Evolutionary conservation across 2,113 vertebrate genomes (phyloP), one percentile per base, ranked within the genome.

Genomic region (Atrichornis clamosus): DNA sequence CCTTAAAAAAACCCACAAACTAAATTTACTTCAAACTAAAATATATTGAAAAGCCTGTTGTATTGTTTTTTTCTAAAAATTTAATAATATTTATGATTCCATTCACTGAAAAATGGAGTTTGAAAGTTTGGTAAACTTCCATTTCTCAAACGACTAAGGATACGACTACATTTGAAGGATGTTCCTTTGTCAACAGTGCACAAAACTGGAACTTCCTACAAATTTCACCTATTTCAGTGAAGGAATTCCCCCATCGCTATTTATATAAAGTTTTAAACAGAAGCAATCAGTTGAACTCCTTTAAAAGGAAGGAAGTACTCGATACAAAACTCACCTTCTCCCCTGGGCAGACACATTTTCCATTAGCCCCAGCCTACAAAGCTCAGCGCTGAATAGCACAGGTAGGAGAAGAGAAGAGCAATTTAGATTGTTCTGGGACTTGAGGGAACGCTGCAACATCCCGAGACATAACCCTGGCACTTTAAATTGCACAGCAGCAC

Each of bases 351-450:
- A 49, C 8, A 6, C 16, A 28, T 20, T 91, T 94, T 77, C 84
- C 10, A 85, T 89, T 62, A 93, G 70, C 75, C 39, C 26, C 7
- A 10, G 39, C 35, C 85, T 69, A n/a, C 67, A 56, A 42, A 58
- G 35, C 63, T 84, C 37, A n/a, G 77, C 3, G 0, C 65, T 86
- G 63, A 94, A 67, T 1, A 37, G 64, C 52, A 35, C 56, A 80
- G 76, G 84, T 16, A 83, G 49, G 33, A 46, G 44, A 28, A 79
- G 20, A 73, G 13, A 67, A 79, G 47, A 91, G 49, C 46, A 82
- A 76, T 83, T 67, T 50, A 85, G 46, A 80, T 65, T 50, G 75
- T 74, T 94, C 75, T 70, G 35, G 78, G 72, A 79, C 75, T 91
- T 32, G 0, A 87, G 89, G 83, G 90, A 95, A 59, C 33, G 6